Evolutionary conservation across 1,140 invertebrate species (phyloP), one percentile per base, ranked within the genome.

Genomic region (Scylla paramamosain): DNA sequence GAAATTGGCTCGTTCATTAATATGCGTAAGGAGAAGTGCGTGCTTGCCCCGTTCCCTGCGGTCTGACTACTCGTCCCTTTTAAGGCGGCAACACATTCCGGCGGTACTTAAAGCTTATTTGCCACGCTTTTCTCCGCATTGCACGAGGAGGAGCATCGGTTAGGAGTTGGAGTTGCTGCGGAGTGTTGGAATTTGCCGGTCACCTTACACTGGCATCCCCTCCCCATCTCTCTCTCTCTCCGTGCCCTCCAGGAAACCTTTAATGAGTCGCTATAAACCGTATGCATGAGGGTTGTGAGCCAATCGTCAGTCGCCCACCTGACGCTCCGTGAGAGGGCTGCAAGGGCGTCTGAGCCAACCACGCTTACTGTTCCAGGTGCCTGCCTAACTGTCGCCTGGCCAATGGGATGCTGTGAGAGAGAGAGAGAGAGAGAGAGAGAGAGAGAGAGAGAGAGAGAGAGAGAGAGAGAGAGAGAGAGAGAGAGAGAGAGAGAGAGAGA

Each of bases 201-300:
- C 67, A 77, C 67, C 67, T 77, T n/a, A 77, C 67, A 77, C 67
- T 7, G 67, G 20, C 67, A 77, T 16, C 67, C 67, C 67, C 52
- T 59, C 52, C 10, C 52, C 10, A 2, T 59, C 52, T 59, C 52
- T 20, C 52, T 20, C 52, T 14, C 10, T 59, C 16, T 59, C n/a
- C 20, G 12, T n/a, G 67, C 67, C 67, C 67, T 77, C 67, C 67
- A 77, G 67, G 67, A 77, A n/a, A 25, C 20, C n/a, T 77, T 77
- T 77, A 77, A 77, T 77, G 67, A 77, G 67, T n/a, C n/a, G 67
- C 67, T n/a, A 77, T 77, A 77, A 77, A 77, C 67, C 67, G 67
- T 77, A 77, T 77, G n/a, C 67, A 77, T 77, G 67, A 77, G n/a
- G 20, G 20, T n/a, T n/a, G 20, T 77, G 67, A 77, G n/a, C 67